These are phyloP conservation scores for Harpagoxenus sublaevis DNA, from an alignment of 2,888 invertebrate species.

Conservation along the genomic window DNA sequence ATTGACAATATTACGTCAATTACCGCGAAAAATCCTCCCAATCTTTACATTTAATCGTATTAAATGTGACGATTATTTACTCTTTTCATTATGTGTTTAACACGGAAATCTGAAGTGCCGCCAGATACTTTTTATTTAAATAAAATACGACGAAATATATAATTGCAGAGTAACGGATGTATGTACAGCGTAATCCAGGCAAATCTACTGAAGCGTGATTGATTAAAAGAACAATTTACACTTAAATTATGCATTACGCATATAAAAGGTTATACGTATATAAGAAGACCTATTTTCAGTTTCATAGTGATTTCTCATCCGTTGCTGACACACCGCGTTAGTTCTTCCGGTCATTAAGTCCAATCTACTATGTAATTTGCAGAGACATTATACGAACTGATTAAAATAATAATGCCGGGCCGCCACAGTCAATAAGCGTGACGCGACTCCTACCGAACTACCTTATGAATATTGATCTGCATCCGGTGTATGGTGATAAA, in stretches of 20 bases:
- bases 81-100: not conserved
- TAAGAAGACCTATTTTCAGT: conserved; percentile 59
- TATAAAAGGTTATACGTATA: not conserved
- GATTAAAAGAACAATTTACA: conserved; percentile 13
- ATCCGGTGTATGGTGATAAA: conserved; percentile 77
- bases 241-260: not conserved
- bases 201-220: not conserved
- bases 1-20: conserved; percentile 58
- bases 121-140: not conserved
- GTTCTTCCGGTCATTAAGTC: conserved; percentile 82
- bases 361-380: conserved; percentile 72
- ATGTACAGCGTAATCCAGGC: not conserved
- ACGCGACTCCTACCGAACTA: conserved; percentile 59
- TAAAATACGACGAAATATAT: not conserved
- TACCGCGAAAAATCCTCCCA: conserved; percentile 58
- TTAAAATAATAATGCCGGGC: conserved; percentile 79
- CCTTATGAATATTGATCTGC: conserved; percentile 83
- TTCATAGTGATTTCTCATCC: conserved; percentile 71
- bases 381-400: conserved; percentile 77
- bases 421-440: conserved; percentile 72
- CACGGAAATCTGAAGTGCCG: not conserved
- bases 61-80: not conserved
- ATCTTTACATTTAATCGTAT: conserved; percentile 17
- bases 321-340: conserved; percentile 67
- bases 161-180: not conserved